A percentile compares a stretch with the other conserved stretches of the same genome.
phyloP scores from a whole-genome alignment of 2,113 vertebrate species.

The Alectura lathami region DNA sequence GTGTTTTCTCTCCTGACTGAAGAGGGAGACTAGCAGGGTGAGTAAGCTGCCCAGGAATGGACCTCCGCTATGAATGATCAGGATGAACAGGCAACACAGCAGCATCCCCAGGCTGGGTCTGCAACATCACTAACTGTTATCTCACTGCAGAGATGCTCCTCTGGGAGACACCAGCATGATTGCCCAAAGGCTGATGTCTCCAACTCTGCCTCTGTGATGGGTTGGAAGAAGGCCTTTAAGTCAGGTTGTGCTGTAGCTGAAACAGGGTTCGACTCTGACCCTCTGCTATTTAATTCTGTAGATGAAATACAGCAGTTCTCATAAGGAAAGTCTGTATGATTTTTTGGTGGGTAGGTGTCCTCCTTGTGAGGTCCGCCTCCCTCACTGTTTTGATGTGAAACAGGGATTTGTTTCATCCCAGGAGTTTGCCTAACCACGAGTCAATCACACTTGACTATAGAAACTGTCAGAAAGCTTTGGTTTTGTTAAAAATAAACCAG shows the following conservation, averaged over 20 bases:
- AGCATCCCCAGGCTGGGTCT: neutral
- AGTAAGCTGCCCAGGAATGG: neutral
- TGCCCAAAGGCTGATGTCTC: neutral
- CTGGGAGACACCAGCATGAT: fast-evolving
- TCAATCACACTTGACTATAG: neutral
- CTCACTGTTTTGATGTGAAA: neutral
- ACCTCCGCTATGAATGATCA: too few relatives aligned
- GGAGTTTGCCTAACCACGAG: neutral
- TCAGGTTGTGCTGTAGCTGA: neutral
- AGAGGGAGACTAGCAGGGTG: neutral
- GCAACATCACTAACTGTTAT: neutral
- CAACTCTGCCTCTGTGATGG: neutral
- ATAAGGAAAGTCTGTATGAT: neutral
- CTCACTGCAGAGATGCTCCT: neutral
- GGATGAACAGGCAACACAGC: neutral
- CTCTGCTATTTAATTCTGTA: neutral
- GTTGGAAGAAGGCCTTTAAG: neutral
- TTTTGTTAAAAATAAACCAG: neutral
- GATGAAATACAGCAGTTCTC: neutral
- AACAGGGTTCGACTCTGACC: neutral
- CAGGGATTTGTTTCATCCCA: neutral
- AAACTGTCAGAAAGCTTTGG: neutral
- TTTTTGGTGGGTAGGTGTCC: neutral
- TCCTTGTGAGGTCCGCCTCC: neutral
- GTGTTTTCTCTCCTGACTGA: neutral